Evolutionary conservation across 2,113 vertebrate species (phyloP).

Genomic region (Cochlearius cochlearius): DNA sequence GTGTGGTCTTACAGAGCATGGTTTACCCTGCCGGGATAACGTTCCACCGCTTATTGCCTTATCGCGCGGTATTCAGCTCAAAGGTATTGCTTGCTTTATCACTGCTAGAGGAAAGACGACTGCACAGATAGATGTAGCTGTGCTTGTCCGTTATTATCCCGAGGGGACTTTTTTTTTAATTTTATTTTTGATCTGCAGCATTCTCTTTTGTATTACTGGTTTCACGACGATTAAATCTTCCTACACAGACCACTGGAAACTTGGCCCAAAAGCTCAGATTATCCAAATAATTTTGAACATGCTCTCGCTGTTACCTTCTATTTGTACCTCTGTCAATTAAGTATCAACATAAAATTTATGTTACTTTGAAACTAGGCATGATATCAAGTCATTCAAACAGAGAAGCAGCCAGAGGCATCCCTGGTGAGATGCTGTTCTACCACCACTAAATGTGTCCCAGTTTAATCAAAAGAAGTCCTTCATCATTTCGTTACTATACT

Average conservation of each 20-base stretch:
- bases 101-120: neutral
- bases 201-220: neutral
- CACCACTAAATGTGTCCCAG: neutral
- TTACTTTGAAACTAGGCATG: neutral
- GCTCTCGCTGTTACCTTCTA: neutral
- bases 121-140: neutral
- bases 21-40: neutral
- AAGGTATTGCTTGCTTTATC: neutral
- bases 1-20: neutral
- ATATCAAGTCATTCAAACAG: neutral
- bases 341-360: neutral
- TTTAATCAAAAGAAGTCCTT: neutral
- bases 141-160: neutral
- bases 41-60: neutral
- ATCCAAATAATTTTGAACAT: neutral
- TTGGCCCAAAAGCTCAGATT: neutral
- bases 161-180: neutral
- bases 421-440: neutral
- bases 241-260: neutral
- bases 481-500: neutral
- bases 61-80: accelerated
- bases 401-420: neutral
- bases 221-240: neutral
- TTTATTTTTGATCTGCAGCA: neutral
- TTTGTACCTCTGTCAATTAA: neutral